Evolutionary conservation across 2,113 vertebrate species (phyloP).

Genomic region (Cyrtonyx montezumae): DNA sequence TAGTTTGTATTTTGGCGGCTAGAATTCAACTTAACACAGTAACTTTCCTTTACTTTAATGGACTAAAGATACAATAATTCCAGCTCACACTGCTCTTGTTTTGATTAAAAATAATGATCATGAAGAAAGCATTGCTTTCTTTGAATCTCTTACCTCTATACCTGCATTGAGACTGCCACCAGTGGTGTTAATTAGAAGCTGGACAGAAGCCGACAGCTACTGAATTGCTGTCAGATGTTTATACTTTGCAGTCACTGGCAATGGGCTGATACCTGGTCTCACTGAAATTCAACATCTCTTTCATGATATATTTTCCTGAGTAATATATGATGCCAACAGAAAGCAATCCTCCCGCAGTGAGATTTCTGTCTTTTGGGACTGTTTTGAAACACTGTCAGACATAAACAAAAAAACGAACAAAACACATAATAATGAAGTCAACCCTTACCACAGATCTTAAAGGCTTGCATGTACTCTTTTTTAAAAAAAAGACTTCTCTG

Average conservation of each 20-base stretch:
- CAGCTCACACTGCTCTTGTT: background rate
- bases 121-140: background rate
- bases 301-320: background rate
- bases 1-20: background rate
- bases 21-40: background rate
- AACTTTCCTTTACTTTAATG: background rate
- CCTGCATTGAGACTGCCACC: background rate
- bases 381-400: conserved; percentile 48
- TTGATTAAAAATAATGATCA: background rate
- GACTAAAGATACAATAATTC: background rate
- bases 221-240: background rate
- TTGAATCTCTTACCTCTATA: background rate
- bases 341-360: background rate
- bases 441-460: background rate
- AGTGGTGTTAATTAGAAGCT: background rate
- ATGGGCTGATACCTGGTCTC: accelerated
- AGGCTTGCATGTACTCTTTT: background rate
- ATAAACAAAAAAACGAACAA: conserved; percentile 41
- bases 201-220: background rate
- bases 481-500: background rate
- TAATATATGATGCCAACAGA: background rate
- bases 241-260: background rate
- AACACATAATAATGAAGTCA: conserved; percentile 4
- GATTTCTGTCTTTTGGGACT: background rate
- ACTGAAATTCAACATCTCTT: background rate